Evolutionary conservation across 2,888 invertebrate species (phyloP).

Genomic region (Stenoptilia bipunctidactyla): DNA sequence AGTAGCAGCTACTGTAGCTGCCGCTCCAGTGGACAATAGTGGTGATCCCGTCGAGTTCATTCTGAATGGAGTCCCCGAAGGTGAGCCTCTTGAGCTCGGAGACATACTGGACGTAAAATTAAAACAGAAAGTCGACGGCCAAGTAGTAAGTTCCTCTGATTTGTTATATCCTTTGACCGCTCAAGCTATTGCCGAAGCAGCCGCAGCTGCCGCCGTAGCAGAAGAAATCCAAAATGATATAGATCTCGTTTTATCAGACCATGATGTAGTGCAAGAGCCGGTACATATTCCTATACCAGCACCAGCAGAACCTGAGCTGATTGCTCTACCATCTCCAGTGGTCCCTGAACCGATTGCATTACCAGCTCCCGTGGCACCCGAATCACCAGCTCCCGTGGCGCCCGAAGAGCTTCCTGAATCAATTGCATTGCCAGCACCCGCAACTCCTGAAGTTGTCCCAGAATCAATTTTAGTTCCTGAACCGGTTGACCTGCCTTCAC

Average conservation of each 20-base stretch:
- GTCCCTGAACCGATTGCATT: constrained; percentile 11
- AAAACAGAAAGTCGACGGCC: constrained; percentile 29
- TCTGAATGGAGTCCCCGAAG: constrained; percentile 39
- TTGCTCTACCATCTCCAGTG: constrained; percentile 10
- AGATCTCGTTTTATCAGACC: too few relatives aligned
- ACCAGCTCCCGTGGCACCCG: constrained; percentile 13
- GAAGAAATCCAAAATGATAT: too few relatives aligned
- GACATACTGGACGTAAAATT: constrained; percentile 33
- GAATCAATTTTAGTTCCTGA: constrained; percentile 10
- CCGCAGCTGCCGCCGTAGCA: constrained; percentile 19
- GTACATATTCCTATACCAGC: background rate
- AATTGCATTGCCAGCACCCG: constrained; percentile 7
- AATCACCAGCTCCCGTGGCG: constrained; percentile 9
- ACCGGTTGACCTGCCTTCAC: constrained; percentile 2
- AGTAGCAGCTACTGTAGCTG: constrained; percentile 32
- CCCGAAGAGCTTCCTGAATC: constrained; percentile 13
- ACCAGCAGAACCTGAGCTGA: background rate
- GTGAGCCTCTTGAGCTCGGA: constrained; percentile 32
- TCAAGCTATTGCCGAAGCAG: constrained; percentile 34
- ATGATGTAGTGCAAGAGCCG: background rate
- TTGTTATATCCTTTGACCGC: constrained; percentile 36
- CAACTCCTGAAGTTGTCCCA: constrained; percentile 8
- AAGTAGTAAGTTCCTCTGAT: constrained; percentile 25
- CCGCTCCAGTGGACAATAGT: constrained; percentile 25
- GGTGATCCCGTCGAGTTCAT: constrained; percentile 33